Conservation (phyloP, 2,888 invertebrate genomes). For the Cryptocephalus primarius region DNA sequence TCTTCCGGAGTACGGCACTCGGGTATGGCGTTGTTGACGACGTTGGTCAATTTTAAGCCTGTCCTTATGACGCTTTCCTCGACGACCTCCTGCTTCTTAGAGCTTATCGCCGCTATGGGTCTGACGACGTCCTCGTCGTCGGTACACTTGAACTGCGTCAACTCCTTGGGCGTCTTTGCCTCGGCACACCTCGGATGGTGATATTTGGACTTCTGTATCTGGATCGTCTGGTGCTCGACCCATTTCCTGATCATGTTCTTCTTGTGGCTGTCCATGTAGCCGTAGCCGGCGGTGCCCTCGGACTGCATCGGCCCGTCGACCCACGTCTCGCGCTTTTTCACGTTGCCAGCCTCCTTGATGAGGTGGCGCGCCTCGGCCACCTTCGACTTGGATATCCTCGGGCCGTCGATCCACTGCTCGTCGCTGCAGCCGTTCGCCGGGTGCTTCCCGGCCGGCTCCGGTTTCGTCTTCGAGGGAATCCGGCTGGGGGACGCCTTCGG, state of each 20-base stretch:
- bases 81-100: constrained; percentile 42
- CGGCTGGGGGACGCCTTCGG: constrained; percentile 49
- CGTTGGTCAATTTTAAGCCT: constrained; percentile 40
- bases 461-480: constrained; percentile 40
- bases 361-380: constrained; percentile 67
- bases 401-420: constrained; percentile 96
- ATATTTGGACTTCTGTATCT: constrained; percentile 55
- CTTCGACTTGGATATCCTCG: constrained; percentile 67
- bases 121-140: constrained; percentile 39
- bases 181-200: constrained; percentile 18
- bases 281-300: constrained; percentile 51
- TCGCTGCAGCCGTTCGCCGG: constrained; percentile 50
- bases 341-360: constrained; percentile 63
- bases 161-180: constrained; percentile 42
- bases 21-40: constrained; percentile 24
- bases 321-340: constrained; percentile 85
- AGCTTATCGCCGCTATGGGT: constrained; percentile 32
- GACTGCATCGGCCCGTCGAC: constrained; percentile 86
- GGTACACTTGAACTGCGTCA: constrained; percentile 53
- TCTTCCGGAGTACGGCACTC: constrained; percentile 31
- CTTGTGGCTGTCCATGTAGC: constrained; percentile 87
- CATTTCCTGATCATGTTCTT: constrained; percentile 88
- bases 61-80: constrained; percentile 51
- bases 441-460: constrained; percentile 39
- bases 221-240: constrained; percentile 84